Base-by-base conservation (phyloP, 2,797 vertebrate species). In the Manis javanica region DNA sequence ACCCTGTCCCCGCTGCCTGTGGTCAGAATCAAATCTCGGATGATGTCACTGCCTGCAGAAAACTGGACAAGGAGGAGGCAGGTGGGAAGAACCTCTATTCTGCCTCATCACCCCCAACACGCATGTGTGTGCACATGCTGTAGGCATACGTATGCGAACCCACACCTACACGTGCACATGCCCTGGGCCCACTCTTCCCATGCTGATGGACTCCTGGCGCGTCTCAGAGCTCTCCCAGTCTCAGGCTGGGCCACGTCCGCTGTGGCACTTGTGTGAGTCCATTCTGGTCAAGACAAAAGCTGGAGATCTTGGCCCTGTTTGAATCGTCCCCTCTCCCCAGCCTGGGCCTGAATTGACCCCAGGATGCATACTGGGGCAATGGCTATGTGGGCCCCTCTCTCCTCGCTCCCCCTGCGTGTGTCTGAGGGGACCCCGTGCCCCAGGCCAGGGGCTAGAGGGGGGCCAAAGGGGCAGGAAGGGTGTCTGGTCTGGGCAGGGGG, bases 391-490 rank as follows among this genome's bases (percentile, higher is more conserved):
- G 8, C n/a, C 13, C 69, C 57, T 18, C 57, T 37, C 31, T 14
- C 23, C 34, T 4, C 0, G 0, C 24, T 68, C 10, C 0, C 3
- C 34, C 13, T 2, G 3, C 0, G 0, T 0, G 0, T 4, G 0
- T 5, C 61, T 0, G 0, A 26, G 49, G 31, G 1, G 34, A 26
- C 18, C 12, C 21, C 34, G 21, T 10, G 31, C 64, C 29, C 39
- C 0, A 18, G 49, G 26, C 16, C 3, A 3, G 81, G 34, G 29
- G 59, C 63, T n/a, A 0, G 0, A 10, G 2, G 46, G 0, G 19
- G 3, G 46, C 66, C 10, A 11, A 46, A 51, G 42, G 66, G 39
- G 82, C 3, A 1, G 21, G 34, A 16, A 24, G 46, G 23, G 37
- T 3, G 9, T 5, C 37, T 3, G 12, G 61, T 21, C 59, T 21